phyloP scores from a whole-genome alignment of 1,140 invertebrate species.

The Atta cephalotes region DNA sequence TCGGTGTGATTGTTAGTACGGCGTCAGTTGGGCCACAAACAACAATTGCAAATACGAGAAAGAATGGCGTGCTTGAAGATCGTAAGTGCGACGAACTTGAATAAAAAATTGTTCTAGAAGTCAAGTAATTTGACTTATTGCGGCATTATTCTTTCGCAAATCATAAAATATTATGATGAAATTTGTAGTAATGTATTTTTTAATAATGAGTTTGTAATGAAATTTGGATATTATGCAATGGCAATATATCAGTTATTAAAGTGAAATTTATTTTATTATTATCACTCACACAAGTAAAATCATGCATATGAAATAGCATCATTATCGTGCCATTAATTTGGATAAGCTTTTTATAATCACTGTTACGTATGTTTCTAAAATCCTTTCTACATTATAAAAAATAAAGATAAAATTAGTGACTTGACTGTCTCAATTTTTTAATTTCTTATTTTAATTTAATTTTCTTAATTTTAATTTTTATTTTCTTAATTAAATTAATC shows the following conservation, averaged over 20 bases:
- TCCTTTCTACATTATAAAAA: neutral
- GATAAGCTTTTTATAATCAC: neutral
- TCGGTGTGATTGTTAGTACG: conserved; percentile 50
- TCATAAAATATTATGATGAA: neutral
- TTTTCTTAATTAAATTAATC: neutral
- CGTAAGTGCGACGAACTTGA: conserved; percentile 69
- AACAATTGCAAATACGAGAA: conserved; percentile 35
- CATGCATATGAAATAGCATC: neutral
- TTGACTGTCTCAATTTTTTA: neutral
- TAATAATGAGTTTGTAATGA: neutral
- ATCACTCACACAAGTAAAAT: neutral
- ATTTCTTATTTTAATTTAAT: neutral
- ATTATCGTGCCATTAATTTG: neutral
- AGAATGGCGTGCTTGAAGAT: conserved; percentile 78
- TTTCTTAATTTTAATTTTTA: neutral
- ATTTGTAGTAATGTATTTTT: neutral
- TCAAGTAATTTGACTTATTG: neutral
- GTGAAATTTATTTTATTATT: neutral
- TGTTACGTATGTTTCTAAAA: neutral
- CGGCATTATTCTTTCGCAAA: neutral
- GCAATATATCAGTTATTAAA: neutral
- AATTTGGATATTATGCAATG: neutral
- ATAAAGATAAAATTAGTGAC: neutral
- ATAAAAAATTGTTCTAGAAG: neutral
- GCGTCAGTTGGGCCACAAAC: conserved; percentile 22